phyloP scores from a whole-genome alignment of 2,888 invertebrate genomes.

The Cerastis rubricosa region DNA sequence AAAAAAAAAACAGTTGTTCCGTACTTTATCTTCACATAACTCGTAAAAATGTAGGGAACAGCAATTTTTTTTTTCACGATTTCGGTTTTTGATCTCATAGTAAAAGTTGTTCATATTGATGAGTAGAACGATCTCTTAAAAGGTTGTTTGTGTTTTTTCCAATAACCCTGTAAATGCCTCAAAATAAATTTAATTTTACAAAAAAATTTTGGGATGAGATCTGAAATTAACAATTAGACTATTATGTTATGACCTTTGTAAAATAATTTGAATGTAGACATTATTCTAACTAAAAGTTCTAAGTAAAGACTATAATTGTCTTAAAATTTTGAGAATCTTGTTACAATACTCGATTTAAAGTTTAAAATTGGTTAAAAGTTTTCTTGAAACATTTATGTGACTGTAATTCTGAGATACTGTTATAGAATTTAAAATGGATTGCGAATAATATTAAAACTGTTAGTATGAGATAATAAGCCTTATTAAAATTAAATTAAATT shows the following conservation, averaged over 20 bases:
- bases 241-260: not conserved
- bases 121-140: too few relatives aligned
- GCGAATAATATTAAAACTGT: not conserved
- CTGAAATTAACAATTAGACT: not conserved
- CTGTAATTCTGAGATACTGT: slow-evolving; percentile 28
- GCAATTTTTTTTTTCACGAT: too few relatives aligned
- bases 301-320: not conserved
- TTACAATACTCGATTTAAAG: slow-evolving; percentile 44
- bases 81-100: too few relatives aligned
- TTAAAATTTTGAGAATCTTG: slow-evolving; percentile 28
- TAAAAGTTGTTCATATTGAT: too few relatives aligned
- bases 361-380: slow-evolving; percentile 43
- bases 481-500: too few relatives aligned
- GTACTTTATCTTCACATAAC: too few relatives aligned
- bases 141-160: too few relatives aligned
- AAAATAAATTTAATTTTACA: too few relatives aligned
- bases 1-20: too few relatives aligned
- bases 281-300: slow-evolving; percentile 36
- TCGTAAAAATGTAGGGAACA: too few relatives aligned
- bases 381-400: slow-evolving; percentile 24
- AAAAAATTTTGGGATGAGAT: too few relatives aligned
- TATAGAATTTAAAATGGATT: slow-evolving; percentile 20
- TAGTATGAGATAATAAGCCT: not conserved
- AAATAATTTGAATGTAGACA: slow-evolving; percentile 13
- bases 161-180: too few relatives aligned